Conservation (phyloP, 64 coral and sea anemone genomes). For the Stylophora pistillata region DNA sequence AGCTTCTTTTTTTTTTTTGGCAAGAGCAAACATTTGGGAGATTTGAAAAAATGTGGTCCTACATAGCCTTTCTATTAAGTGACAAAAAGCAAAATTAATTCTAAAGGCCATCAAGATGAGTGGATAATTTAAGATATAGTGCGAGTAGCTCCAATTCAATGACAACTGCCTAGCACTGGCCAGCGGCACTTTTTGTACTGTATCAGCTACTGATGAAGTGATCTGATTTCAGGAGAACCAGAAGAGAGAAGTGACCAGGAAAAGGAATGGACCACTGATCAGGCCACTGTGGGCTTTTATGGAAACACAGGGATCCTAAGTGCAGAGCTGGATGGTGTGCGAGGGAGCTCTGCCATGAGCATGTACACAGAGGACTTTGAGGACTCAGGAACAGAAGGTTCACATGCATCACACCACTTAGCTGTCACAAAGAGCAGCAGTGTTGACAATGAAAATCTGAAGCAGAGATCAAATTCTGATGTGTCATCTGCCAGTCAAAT, state of each 20-base stretch:
- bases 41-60: no score
- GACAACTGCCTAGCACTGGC: no score
- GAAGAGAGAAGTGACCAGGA: constrained; percentile 39
- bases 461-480: not conserved
- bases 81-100: no score
- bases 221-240: constrained; percentile 28
- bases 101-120: no score
- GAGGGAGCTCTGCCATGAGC: constrained; percentile 27
- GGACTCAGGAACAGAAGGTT: constrained; percentile 8
- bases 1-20: no score
- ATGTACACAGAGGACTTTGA: constrained; percentile 73
- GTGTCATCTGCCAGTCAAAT: not conserved
- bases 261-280: constrained; percentile 17
- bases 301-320: constrained; percentile 65
- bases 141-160: no score
- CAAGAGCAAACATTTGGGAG: no score
- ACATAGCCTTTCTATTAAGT: no score
- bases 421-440: constrained; percentile 13
- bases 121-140: no score
- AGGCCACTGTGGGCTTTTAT: constrained; percentile 1
- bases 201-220: no score
- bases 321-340: constrained; percentile 1
- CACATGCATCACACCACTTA: constrained; percentile 1
- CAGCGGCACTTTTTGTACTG: no score
- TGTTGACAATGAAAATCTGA: not conserved